phyloP scores from a whole-genome alignment of 2,797 vertebrate genomes.

The Lacerta agilis region DNA sequence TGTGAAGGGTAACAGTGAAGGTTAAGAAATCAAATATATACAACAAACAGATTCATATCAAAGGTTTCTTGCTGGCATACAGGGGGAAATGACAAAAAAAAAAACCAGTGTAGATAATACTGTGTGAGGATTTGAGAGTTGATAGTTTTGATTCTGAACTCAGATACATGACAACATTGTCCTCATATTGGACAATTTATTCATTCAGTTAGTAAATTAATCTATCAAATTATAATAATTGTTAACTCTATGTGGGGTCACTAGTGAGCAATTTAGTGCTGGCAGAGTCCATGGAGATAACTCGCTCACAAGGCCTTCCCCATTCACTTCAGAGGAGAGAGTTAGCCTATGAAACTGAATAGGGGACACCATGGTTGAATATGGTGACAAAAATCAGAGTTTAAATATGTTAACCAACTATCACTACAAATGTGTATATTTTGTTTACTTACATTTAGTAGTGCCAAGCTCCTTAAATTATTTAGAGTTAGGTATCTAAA shows the following conservation, averaged over 20 bases:
- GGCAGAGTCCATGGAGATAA: neutral
- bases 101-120: neutral
- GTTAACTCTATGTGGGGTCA: slow-evolving; percentile 32
- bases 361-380: neutral
- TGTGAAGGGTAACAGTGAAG: too few species aligned
- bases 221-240: neutral
- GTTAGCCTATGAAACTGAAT: neutral
- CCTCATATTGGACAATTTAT: neutral
- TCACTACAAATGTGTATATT: slow-evolving; percentile 31
- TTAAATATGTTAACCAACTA: slow-evolving; percentile 34
- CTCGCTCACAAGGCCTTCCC: neutral
- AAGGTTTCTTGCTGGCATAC: neutral
- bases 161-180: neutral
- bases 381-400: slow-evolving; percentile 30
- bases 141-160: neutral
- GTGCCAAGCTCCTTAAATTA: slow-evolving; percentile 44
- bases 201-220: slow-evolving; percentile 22
- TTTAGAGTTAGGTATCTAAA: slow-evolving; percentile 55
- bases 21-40: neutral
- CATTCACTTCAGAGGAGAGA: neutral
- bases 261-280: slow-evolving; percentile 2
- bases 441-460: slow-evolving; percentile 31
- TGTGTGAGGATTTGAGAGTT: neutral
- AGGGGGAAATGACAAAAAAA: too few species aligned
- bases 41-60: neutral